These are phyloP conservation scores for Meteorus colon DNA, from an alignment of 2,888 invertebrate species.

Conservation along the genomic window DNA sequence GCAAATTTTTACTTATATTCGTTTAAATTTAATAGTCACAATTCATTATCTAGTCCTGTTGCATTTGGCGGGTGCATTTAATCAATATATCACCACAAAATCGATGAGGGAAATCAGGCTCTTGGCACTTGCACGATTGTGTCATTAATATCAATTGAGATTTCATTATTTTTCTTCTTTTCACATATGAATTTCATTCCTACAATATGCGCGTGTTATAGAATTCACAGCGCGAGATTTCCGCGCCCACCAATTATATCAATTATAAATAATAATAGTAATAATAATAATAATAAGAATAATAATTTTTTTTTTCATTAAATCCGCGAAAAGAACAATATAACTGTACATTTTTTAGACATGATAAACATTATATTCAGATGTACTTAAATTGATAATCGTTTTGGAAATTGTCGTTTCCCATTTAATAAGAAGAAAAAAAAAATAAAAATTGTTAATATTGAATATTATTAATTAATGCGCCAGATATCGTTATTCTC, in stretches of 20 bases:
- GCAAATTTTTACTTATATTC: neutral
- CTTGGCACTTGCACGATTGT: conserved; percentile 28
- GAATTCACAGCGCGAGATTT: neutral
- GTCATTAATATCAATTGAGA: neutral
- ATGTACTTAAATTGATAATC: neutral
- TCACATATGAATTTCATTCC: neutral
- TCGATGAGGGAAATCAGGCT: conserved; percentile 26
- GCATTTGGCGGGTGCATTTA: conserved; percentile 25
- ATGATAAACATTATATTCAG: neutral
- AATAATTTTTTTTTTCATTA: neutral
- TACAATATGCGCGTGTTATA: neutral
- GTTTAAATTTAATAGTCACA: neutral
- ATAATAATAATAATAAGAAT: neutral
- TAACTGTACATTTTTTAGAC: neutral
- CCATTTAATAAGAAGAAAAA: no score
- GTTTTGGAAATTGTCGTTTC: neutral
- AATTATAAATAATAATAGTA: neutral
- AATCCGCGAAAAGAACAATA: neutral
- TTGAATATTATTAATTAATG: neutral
- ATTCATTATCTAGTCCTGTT: conserved; percentile 7
- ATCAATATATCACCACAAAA: neutral
- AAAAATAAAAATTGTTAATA: no score
- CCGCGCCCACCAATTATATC: neutral
- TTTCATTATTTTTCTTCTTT: neutral
- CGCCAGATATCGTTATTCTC: neutral